Evolutionary conservation across 2,888 invertebrate species (phyloP), one percentile per base, ranked within the genome.

Genomic region (Drosophila colorata): DNA sequence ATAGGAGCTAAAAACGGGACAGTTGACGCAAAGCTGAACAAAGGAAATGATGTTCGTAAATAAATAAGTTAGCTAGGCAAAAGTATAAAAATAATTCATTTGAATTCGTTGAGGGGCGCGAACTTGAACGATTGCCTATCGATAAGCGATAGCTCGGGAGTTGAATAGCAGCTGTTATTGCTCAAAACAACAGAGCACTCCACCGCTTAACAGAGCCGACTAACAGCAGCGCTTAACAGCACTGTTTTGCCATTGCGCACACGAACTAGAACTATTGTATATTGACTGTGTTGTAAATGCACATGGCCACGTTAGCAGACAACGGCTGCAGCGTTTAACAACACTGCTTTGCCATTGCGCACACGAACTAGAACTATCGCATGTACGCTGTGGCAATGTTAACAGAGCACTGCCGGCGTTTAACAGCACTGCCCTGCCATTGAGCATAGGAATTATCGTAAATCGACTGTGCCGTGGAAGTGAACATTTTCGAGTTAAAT

Each of bases 391-490:
- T 31, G 18, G 18, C 9, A 18, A 28, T 18, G 28, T 51, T 52
- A 40, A 40, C 38, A 31, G 52, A n/a, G 40, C n/a, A 18, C 28
- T 18, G 52, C 25, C 33, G 37, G 25, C 20, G 11, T 9, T 28
- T 43, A 47, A 56, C 53, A 70, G 40, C 18, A 18, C 14, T 33
- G 13, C 4, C 13, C 47, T 25, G 60, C 40, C 61, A 35, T 33
- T 51, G 33, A 23, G 14, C 41, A 49, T 28, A 37, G 11, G 13
- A 9, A 51, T 23, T 47, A 56, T 69, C 58, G 51, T 41, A 52
- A 64, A 65, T 60, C 70, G 49, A 58, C 57, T 35, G 48, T 51
- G 51, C 55, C 46, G 53, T 70, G 44, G 8, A 33, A 28, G 41
- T 52, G 40, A 46, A 14, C 14, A 31, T 49, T 65, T 60, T 46